Evolutionary conservation across 2,113 vertebrate species (phyloP).

Genomic region (Labrus mixtus): DNA sequence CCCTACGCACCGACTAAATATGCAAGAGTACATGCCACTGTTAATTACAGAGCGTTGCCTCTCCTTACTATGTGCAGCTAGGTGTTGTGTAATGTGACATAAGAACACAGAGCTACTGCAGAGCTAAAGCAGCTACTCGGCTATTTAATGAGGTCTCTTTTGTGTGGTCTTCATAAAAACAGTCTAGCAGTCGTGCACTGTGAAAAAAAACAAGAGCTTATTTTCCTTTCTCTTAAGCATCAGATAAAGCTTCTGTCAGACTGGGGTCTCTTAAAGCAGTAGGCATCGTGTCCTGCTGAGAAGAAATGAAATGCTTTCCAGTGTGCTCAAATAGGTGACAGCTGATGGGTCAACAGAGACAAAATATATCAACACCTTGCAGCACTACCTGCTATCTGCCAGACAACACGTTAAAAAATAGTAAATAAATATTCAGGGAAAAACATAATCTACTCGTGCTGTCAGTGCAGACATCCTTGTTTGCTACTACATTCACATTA

Average conservation of each 20-base stretch:
- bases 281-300: slow-evolving; percentile 18
- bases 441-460: not conserved
- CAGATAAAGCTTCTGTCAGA: slow-evolving; percentile 4
- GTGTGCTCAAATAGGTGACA: slow-evolving; percentile 1
- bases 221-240: not conserved
- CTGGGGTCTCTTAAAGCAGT: slow-evolving; percentile 18
- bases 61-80: slow-evolving; percentile 27
- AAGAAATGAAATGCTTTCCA: not conserved
- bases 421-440: not conserved
- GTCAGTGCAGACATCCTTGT: not conserved
- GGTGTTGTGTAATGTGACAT: slow-evolving; percentile 31
- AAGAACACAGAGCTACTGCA: slow-evolving; percentile 26
- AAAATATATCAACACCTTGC: not conserved
- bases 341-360: not conserved
- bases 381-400: not conserved
- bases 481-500: not conserved
- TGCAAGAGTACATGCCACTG: no score
- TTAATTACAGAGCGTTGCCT: slow-evolving; percentile 23
- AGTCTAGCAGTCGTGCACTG: slow-evolving; percentile 2
- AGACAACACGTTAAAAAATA: not conserved
- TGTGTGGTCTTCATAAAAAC: slow-evolving; percentile 38
- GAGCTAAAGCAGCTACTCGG: slow-evolving; percentile 25
- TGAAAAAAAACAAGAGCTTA: slow-evolving; percentile 20
- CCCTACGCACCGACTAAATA: no score
- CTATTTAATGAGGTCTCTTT: slow-evolving; percentile 50